These are phyloP conservation scores for Sebastes flavidus DNA, from an alignment of 2,797 vertebrate species.

Conservation along the genomic window DNA sequence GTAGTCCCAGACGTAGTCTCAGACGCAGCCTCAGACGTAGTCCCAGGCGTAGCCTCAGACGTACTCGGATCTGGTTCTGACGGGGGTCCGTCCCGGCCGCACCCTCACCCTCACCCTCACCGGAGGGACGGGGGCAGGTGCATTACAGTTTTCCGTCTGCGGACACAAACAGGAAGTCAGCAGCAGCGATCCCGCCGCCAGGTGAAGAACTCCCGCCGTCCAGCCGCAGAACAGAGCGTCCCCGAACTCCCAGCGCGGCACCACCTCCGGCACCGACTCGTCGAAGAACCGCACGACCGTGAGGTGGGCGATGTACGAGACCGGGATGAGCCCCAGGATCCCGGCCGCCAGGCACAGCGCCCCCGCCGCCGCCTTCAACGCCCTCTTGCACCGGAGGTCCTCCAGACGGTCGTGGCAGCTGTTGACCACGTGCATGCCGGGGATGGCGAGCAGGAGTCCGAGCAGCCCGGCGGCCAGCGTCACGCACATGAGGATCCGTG, in stretches of 20 bases:
- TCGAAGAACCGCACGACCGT: constrained; percentile 73
- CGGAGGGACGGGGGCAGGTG: constrained; percentile 11
- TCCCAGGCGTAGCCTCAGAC: no score
- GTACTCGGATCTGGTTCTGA: constrained; percentile 38
- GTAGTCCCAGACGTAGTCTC: fast-evolving
- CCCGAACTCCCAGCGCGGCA: constrained; percentile 77
- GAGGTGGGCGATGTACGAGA: constrained; percentile 72
- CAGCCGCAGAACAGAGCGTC: constrained; percentile 78
- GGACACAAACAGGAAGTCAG: constrained; percentile 68
- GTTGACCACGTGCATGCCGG: constrained; percentile 67
- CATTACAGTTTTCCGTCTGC: constrained; percentile 2
- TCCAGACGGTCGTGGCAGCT: constrained; percentile 51
- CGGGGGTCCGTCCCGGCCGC: not conserved
- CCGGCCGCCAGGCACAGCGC: constrained; percentile 55
- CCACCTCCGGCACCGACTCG: constrained; percentile 55
- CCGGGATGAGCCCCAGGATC: constrained; percentile 63
- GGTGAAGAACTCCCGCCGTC: constrained; percentile 69
- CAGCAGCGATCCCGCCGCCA: constrained; percentile 72
- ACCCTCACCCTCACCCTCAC: not conserved
- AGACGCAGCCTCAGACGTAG: fast-evolving
- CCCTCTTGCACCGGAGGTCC: constrained; percentile 58
- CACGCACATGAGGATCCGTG: constrained; percentile 64
- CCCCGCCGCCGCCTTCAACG: constrained; percentile 48
- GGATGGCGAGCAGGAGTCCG: constrained; percentile 59
- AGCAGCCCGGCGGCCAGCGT: constrained; percentile 54